A percentile compares a stretch with the other conserved stretches of the same genome.
These are phyloP conservation scores for Lepidiolamprologus cunningtoni DNA, from an alignment of 2,113 vertebrate species.

Conservation along the genomic window DNA sequence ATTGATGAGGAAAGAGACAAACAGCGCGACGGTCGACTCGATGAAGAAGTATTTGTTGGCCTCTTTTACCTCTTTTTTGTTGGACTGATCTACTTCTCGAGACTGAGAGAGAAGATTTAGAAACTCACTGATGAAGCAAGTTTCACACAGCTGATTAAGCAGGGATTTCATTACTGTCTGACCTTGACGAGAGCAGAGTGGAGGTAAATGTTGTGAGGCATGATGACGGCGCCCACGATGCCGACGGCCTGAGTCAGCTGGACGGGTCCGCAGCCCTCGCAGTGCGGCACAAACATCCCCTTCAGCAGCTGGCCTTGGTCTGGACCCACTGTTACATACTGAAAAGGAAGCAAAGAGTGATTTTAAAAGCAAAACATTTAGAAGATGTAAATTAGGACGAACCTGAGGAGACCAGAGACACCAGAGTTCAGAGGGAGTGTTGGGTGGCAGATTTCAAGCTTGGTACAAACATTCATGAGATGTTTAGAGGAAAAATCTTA, in stretches of 20 bases:
- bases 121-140: slow-evolving; percentile 60
- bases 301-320: slow-evolving; percentile 79
- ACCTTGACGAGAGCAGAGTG: slow-evolving; percentile 97
- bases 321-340: slow-evolving; percentile 85
- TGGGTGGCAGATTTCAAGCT: background rate
- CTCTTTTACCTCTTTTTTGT: slow-evolving; percentile 81
- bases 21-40: slow-evolving; percentile 87
- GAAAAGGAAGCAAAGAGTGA: background rate
- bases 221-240: slow-evolving; percentile 92
- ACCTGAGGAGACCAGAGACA: accelerated
- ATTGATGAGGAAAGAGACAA: slow-evolving; percentile 95
- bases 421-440: background rate
- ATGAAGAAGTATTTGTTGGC: slow-evolving; percentile 97
- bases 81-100: slow-evolving; percentile 78
- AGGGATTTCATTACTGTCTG: background rate
- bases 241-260: slow-evolving; percentile 92
- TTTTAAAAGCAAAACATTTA: background rate
- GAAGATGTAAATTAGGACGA: background rate
- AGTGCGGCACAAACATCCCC: slow-evolving; percentile 89
- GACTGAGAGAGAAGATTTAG: slow-evolving; percentile 79
- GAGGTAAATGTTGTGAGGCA: slow-evolving; percentile 98
- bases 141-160: background rate
- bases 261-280: slow-evolving; percentile 69
- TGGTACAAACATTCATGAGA: background rate
- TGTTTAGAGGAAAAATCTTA: background rate